These are phyloP conservation scores for Incurvaria masculella DNA, from an alignment of 2,888 invertebrate genomes.

Conservation along the genomic window DNA sequence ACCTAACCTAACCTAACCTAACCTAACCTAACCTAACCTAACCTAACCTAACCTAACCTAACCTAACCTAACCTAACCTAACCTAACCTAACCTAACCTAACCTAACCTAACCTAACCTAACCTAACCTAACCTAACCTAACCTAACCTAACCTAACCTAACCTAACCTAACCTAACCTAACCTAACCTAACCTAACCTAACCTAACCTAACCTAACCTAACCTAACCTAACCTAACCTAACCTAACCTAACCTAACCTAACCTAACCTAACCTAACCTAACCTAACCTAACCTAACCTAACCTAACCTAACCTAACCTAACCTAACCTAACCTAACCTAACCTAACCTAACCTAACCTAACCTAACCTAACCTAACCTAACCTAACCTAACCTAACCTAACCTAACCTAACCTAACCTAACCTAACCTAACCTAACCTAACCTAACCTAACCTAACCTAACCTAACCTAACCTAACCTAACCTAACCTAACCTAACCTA, in stretches of 20 bases:
- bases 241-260: constrained; percentile 2
- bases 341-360: constrained; percentile 2
- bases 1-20: too few relatives aligned
- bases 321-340: constrained; percentile 2
- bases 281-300: constrained; percentile 2
- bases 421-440: constrained; percentile 5
- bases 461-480: constrained; percentile 9
- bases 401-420: constrained; percentile 2
- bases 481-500: constrained; percentile 15
- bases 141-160: constrained; percentile 2
- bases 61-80: too few relatives aligned
- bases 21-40: too few relatives aligned
- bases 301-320: constrained; percentile 2
- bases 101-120: too few relatives aligned
- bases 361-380: constrained; percentile 2
- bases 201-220: constrained; percentile 2
- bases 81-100: too few relatives aligned
- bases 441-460: constrained; percentile 3
- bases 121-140: too few relatives aligned
- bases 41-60: too few relatives aligned
- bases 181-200: constrained; percentile 2
- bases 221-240: constrained; percentile 2
- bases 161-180: constrained; percentile 2
- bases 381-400: constrained; percentile 2
- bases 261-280: constrained; percentile 2